A percentile compares a stretch with the other conserved stretches of the same genome.
phyloP scores from a whole-genome alignment of 2,797 vertebrate species.

The Coregonus sp. region DNA sequence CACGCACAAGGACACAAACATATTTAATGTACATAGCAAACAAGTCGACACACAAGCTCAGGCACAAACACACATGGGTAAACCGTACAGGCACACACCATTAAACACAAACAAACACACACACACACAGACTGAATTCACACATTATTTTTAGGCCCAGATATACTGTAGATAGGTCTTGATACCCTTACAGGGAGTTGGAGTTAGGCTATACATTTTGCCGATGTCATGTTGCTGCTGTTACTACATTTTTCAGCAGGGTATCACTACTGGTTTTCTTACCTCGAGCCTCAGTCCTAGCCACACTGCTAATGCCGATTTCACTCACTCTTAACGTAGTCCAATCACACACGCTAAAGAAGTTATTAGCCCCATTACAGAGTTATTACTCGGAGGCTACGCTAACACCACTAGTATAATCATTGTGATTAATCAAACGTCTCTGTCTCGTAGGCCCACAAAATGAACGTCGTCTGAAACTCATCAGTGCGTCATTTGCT shows the following conservation, averaged over 20 bases:
- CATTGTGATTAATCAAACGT: not conserved
- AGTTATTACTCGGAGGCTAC: constrained; percentile 7
- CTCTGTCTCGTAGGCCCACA: not conserved
- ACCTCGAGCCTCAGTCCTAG: not conserved
- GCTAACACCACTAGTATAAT: not conserved
- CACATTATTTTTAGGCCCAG: not conserved
- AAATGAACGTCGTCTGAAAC: not conserved
- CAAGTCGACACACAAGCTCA: not conserved
- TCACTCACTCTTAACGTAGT: not conserved
- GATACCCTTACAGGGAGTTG: not conserved
- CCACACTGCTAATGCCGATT: not conserved
- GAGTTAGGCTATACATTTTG: not conserved
- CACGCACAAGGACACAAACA: not conserved
- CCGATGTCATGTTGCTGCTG: not conserved
- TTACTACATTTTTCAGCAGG: not conserved
- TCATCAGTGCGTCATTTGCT: not conserved
- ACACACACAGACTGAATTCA: not conserved
- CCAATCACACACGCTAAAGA: constrained; percentile 6
- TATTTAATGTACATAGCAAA: not conserved
- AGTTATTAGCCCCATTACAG: constrained; percentile 7
- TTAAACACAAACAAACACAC: not conserved
- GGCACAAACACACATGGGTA: not conserved
- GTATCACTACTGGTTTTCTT: not conserved
- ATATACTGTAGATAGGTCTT: not conserved
- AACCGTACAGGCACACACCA: not conserved